phyloP scores from a whole-genome alignment of 2,113 vertebrate genomes.

The Mustelus asterias region DNA sequence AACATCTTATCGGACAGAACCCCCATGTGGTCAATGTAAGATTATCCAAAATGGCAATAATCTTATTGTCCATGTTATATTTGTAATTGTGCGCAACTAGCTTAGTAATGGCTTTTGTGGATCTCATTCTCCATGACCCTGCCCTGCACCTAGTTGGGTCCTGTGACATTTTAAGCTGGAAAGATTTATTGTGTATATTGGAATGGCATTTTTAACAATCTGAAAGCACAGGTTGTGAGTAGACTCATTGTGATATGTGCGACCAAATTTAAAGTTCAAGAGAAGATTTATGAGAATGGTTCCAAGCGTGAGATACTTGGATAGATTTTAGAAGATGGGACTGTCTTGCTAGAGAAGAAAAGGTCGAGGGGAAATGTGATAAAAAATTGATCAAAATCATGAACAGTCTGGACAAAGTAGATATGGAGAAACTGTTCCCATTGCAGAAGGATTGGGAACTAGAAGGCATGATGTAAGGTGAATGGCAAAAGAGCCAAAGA shows the following conservation, averaged over 20 bases:
- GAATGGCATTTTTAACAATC: background rate
- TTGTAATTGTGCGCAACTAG: background rate
- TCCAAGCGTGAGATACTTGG: background rate
- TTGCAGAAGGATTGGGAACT: background rate
- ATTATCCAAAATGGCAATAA: background rate
- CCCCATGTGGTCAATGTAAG: background rate
- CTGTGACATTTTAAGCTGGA: background rate
- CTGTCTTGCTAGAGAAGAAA: background rate
- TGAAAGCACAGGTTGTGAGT: background rate
- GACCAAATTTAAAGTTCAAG: background rate
- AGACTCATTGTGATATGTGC: background rate
- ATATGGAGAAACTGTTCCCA: background rate
- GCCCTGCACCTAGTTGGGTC: background rate
- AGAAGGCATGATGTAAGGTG: background rate
- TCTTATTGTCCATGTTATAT: background rate
- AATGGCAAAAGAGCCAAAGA: background rate
- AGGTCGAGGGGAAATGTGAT: background rate
- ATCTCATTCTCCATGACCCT: background rate
- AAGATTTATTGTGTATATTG: background rate
- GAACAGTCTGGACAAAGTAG: background rate
- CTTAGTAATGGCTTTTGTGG: background rate
- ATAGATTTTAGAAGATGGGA: background rate
- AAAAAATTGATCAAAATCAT: background rate
- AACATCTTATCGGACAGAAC: background rate
- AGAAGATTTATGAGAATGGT: background rate